These are phyloP conservation scores for Neotoxoptera formosana DNA, from an alignment of 1,140 invertebrate species.

Conservation along the genomic window DNA sequence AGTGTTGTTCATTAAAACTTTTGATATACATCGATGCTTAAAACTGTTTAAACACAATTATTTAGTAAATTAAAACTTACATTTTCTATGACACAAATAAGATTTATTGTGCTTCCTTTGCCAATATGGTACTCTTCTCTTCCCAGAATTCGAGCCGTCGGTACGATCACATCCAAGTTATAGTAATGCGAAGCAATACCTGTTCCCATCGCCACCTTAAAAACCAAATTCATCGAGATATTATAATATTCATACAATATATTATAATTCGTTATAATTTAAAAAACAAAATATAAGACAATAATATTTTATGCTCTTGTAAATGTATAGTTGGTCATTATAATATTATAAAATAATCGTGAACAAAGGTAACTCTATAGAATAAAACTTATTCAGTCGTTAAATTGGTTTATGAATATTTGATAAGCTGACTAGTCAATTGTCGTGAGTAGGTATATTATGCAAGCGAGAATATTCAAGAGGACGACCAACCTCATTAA, in stretches of 20 bases:
- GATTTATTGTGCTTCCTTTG: conserved; percentile 86
- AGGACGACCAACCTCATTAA: background rate
- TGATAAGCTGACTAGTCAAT: background rate
- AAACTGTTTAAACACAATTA: background rate
- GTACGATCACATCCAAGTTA: conserved; percentile 85
- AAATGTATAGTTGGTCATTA: background rate
- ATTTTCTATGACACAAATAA: conserved; percentile 92
- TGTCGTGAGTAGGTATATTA: background rate
- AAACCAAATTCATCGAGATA: background rate
- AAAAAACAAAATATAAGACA: background rate
- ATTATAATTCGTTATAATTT: background rate
- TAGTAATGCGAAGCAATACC: conserved; percentile 88
- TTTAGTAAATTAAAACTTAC: conserved; percentile 67
- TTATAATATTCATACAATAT: background rate
- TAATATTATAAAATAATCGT: background rate
- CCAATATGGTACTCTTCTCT: conserved; percentile 89
- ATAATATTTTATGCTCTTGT: background rate
- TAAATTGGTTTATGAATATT: conserved; percentile 1
- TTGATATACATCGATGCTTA: background rate
- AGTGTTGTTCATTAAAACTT: background rate
- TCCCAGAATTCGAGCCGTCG: conserved; percentile 84
- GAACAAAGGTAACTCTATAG: background rate
- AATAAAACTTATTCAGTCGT: background rate
- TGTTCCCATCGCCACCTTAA: conserved; percentile 82
- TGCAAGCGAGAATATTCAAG: background rate